Percentiles rank a stretch among this genome's conserved stretches.
Evolutionary conservation across 1,140 invertebrate genomes (phyloP).

Genomic region (Lasioglossum albipes): DNA sequence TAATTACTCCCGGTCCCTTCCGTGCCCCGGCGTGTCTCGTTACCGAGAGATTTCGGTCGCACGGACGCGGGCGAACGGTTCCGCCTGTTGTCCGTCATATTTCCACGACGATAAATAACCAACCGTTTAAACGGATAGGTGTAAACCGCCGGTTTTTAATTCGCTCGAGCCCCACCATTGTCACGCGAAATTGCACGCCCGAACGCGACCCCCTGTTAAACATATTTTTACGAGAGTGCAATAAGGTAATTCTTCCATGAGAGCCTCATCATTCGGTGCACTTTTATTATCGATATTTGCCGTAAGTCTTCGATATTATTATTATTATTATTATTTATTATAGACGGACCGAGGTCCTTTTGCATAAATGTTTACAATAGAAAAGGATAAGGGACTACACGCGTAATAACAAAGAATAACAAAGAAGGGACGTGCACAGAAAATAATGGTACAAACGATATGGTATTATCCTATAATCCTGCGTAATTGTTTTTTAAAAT

Average conservation of each 20-base stretch:
- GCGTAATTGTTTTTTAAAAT: no score
- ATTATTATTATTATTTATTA: no score
- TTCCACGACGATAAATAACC: slow-evolving; percentile 26
- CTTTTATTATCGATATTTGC: not conserved
- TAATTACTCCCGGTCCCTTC: slow-evolving; percentile 53
- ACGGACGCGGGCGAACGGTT: slow-evolving; percentile 1
- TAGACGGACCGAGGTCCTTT: no score
- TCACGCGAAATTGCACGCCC: not conserved
- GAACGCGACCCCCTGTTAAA: not conserved
- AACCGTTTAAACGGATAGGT: slow-evolving; percentile 13
- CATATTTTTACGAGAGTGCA: no score
- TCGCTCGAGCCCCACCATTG: not conserved
- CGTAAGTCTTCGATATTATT: no score
- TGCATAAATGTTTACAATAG: no score
- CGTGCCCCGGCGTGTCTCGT: slow-evolving; percentile 37
- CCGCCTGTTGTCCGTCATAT: slow-evolving; percentile 26
- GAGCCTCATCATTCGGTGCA: no score
- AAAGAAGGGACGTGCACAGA: no score
- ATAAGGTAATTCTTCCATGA: not conserved
- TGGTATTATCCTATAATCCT: no score
- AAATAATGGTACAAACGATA: no score
- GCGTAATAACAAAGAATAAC: no score
- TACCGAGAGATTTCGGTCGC: slow-evolving; percentile 33
- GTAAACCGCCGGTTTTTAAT: not conserved
- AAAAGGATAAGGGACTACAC: no score